phyloP scores from a whole-genome alignment of 2,888 invertebrate species.

The Tachina fera region DNA sequence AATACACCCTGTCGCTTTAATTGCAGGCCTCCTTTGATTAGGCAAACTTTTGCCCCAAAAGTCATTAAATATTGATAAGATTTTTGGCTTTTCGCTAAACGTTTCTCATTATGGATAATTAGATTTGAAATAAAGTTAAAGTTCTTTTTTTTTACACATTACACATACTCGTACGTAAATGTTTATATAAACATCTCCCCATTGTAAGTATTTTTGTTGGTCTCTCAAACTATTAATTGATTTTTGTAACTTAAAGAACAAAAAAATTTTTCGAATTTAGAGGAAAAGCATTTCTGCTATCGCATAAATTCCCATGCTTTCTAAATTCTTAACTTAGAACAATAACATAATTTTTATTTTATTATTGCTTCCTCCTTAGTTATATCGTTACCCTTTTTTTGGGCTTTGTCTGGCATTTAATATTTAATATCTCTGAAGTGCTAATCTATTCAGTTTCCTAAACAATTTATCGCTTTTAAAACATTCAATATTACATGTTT shows the following conservation, averaged over 20 bases:
- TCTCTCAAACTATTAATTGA: too few species aligned
- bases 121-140: slow-evolving; percentile 49
- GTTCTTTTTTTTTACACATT: neutral
- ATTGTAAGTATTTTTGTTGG: too few species aligned
- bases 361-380: neutral
- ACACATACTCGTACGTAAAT: too few species aligned
- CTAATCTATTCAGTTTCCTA: slow-evolving; percentile 67
- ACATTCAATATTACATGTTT: slow-evolving; percentile 46
- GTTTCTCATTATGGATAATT: slow-evolving; percentile 64
- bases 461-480: slow-evolving; percentile 66
- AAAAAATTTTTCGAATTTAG: too few species aligned
- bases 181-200: too few species aligned
- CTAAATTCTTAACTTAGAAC: too few species aligned
- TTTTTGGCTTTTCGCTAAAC: slow-evolving; percentile 45
- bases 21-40: slow-evolving; percentile 51
- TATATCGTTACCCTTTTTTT: neutral
- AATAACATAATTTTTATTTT: neutral
- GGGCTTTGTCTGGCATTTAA: slow-evolving; percentile 20
- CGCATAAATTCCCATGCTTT: too few species aligned
- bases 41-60: slow-evolving; percentile 39
- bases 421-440: slow-evolving; percentile 63
- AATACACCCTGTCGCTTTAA: slow-evolving; percentile 10
- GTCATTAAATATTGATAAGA: slow-evolving; percentile 66
- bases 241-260: too few species aligned
- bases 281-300: too few species aligned